A percentile compares a stretch with the other conserved stretches of the same genome.
Evolutionary conservation across 2,113 vertebrate genomes (phyloP).

Genomic region (Meriones unguiculatus): DNA sequence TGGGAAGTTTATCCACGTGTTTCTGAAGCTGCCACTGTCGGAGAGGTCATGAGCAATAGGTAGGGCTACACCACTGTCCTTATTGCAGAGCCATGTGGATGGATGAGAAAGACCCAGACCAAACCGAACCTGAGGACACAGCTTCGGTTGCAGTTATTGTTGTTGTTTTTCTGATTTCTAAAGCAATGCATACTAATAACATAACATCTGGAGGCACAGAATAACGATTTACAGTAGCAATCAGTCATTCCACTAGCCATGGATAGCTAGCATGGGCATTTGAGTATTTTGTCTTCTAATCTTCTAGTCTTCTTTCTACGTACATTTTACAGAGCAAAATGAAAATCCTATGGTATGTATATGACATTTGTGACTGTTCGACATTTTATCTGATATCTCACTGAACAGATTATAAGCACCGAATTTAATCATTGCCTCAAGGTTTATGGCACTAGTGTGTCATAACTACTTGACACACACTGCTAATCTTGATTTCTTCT

Average conservation of each 20-base stretch:
- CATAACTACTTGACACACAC: neutral
- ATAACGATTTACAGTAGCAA: slow-evolving; percentile 19
- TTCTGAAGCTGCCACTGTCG: neutral
- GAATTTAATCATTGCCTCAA: neutral
- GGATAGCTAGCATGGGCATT: neutral
- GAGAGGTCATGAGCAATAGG: slow-evolving; percentile 2
- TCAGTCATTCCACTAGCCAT: neutral
- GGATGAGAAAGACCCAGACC: neutral
- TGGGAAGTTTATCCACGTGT: neutral
- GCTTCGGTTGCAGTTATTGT: neutral
- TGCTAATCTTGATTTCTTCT: neutral
- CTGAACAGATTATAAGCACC: neutral
- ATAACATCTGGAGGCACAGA: neutral
- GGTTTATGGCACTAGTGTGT: neutral
- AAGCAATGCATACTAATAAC: neutral
- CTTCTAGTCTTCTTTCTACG: neutral
- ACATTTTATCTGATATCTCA: slow-evolving; percentile 31
- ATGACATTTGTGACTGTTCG: neutral
- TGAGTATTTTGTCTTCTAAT: neutral
- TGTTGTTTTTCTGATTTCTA: slow-evolving; percentile 1
- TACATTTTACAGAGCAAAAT: slow-evolving; percentile 32
- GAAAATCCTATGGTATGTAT: neutral
- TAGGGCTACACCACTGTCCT: neutral
- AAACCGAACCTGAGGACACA: neutral
- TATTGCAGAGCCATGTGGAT: neutral